Evolutionary conservation across 2,797 vertebrate genomes (phyloP).

Genomic region (Remorina albescens): DNA sequence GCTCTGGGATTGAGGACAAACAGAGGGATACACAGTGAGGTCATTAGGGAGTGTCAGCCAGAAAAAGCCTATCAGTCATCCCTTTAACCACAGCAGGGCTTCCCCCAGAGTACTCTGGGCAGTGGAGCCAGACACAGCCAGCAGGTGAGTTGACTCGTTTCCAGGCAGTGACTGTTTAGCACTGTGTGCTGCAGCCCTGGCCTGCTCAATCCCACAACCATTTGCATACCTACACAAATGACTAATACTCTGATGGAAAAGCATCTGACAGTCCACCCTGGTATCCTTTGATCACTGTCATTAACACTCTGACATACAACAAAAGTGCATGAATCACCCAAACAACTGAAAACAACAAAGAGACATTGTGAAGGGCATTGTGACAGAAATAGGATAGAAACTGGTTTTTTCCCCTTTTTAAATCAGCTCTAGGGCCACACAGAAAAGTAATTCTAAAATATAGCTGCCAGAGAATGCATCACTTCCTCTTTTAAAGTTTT

Average conservation of each 20-base stretch:
- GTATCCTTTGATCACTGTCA: constrained; percentile 19
- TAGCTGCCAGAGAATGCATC: constrained; percentile 28
- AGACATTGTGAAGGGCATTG: constrained; percentile 49
- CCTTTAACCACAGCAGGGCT: constrained; percentile 63
- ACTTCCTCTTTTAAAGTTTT: not conserved
- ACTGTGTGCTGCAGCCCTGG: not conserved
- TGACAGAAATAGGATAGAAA: constrained; percentile 24
- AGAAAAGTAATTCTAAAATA: constrained; percentile 35
- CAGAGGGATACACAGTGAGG: constrained; percentile 65
- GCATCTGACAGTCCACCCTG: not conserved
- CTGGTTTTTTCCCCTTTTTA: too few species aligned
- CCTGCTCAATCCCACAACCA: not conserved
- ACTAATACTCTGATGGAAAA: not conserved
- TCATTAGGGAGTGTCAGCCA: constrained; percentile 56
- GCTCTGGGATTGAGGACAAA: constrained; percentile 80
- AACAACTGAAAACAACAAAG: constrained; percentile 15
- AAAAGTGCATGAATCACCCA: constrained; percentile 1
- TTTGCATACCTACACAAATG: not conserved
- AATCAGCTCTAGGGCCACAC: constrained; percentile 25
- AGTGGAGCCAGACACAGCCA: constrained; percentile 66
- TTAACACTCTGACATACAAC: not conserved
- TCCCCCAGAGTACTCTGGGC: constrained; percentile 62
- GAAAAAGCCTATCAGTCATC: constrained; percentile 58
- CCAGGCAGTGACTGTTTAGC: constrained; percentile 48
- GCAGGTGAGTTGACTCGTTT: constrained; percentile 68